Base-by-base conservation (phyloP, 2,113 vertebrate species). In the Sander lucioperca region DNA sequence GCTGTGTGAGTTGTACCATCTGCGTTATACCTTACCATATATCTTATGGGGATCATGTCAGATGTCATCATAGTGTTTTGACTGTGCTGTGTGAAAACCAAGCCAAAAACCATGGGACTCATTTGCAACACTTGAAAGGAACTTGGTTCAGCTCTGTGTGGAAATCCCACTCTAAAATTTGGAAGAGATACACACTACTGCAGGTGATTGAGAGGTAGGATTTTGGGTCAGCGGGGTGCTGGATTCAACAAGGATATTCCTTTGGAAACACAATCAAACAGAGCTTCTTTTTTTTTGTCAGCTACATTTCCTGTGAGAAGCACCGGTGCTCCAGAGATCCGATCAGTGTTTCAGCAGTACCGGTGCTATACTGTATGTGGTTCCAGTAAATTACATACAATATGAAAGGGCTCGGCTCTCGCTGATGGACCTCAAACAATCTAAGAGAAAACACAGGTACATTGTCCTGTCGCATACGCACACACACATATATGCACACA, bases 391-490 rank as follows among this genome's bases (percentile, higher is more conserved):
- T 91, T 89, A 82, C 86, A 91, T 88, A 84, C 73, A 77, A 89
- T 90, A 89, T 89, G 84, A 93, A 76, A 89, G 74, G 78, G 79
- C 67, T 76, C 27, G 81, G 68, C 79, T 88, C 59, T 58, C 10
- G 15, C 72, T 89, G 82, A 88, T 80, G 86, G 84, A 87, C 73
- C 81, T 87, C 78, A 88, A 83, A 90, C 88, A 92, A 89, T 92
- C 74, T 84, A 64, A 94, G 86, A 82, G 88, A 93, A 80, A 91
- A 93, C 88, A 92, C 78, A 33, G 84, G 84, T 90, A 91, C 88
- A 84, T 88, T 33, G 59, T 75, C 77, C 74, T 68, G 57, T 76
- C 36, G 1, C 61, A 61, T 16, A 80, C 67, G 61, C 68, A 48
- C 85, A 78, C 66, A 53, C 64, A 86, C 63, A 83, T 59, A 77